phyloP scores from a whole-genome alignment of 2,113 vertebrate species.

The rabbit (Oryctolagus cuniculus) region DNA sequence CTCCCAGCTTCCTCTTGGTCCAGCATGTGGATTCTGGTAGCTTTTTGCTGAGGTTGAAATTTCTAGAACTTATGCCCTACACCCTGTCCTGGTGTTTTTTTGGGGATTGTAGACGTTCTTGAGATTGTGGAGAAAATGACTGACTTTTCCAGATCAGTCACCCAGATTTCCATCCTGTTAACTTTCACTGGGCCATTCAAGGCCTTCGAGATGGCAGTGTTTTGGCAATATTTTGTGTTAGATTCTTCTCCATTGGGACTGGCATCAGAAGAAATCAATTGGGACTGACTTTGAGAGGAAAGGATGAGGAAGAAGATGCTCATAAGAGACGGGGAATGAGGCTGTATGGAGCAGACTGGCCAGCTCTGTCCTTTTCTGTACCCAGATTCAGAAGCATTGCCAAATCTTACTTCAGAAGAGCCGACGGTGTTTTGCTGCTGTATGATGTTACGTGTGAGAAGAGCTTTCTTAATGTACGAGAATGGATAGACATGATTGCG shows the following conservation, averaged over 20 bases:
- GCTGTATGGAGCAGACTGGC: not conserved
- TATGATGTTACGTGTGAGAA: slow-evolving; percentile 96
- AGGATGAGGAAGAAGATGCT: not conserved
- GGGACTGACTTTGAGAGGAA: not conserved
- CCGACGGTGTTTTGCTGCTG: slow-evolving; percentile 95
- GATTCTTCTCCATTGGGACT: not conserved
- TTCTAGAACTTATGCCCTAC: not conserved
- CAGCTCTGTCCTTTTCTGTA: not conserved
- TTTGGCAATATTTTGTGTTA: not conserved
- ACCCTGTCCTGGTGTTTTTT: not conserved
- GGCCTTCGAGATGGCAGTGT: not conserved
- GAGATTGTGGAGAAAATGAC: not conserved
- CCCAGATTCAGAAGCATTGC: slow-evolving; percentile 97
- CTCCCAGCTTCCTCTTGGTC: not conserved
- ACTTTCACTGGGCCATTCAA: not conserved
- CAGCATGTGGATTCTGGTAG: not conserved
- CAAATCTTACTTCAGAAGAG: slow-evolving; percentile 97
- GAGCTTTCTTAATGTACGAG: slow-evolving; percentile 95
- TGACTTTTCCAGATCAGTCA: not conserved
- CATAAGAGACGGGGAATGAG: not conserved
- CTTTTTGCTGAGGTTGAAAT: not conserved
- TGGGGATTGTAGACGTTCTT: not conserved
- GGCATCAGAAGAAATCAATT: not conserved
- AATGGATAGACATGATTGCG: slow-evolving; percentile 98
- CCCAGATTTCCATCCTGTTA: not conserved